phyloP scores from a whole-genome alignment of 2,797 vertebrate genomes.

The Enteromius afrohamiltoni region DNA sequence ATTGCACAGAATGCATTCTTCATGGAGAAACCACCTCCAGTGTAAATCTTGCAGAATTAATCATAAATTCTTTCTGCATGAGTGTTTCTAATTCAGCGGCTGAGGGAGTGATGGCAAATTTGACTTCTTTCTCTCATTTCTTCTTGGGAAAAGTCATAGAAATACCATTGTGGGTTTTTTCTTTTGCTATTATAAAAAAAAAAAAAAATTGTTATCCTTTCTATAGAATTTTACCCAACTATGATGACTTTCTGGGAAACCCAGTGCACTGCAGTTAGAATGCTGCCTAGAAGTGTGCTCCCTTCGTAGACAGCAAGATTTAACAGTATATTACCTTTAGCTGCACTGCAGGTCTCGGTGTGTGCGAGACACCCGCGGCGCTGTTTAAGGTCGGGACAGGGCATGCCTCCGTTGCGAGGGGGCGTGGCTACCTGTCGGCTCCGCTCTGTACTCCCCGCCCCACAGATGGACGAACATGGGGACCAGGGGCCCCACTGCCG shows the following conservation, averaged over 20 bases:
- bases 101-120: neutral
- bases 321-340: slow-evolving; percentile 76
- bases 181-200: neutral
- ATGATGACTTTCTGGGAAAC: neutral
- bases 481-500: slow-evolving; percentile 86
- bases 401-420: slow-evolving; percentile 82
- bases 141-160: neutral
- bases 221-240: neutral
- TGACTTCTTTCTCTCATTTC: neutral
- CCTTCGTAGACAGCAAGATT: neutral
- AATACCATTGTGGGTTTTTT: neutral
- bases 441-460: slow-evolving; percentile 82
- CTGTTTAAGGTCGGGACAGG: slow-evolving; percentile 87
- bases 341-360: slow-evolving; percentile 72
- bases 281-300: neutral
- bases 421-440: slow-evolving; percentile 83
- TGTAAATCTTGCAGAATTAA: neutral
- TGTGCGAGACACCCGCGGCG: slow-evolving; percentile 86
- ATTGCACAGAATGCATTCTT: neutral
- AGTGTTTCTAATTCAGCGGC: neutral
- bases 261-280: neutral
- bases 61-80: neutral
- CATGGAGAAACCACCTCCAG: neutral
- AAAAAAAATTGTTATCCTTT: neutral
- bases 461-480: slow-evolving; percentile 82